A percentile compares a stretch with the other conserved stretches of the same genome.
These are phyloP conservation scores for Harpalus rubripes DNA, from an alignment of 2,888 invertebrate species.

Conservation along the genomic window DNA sequence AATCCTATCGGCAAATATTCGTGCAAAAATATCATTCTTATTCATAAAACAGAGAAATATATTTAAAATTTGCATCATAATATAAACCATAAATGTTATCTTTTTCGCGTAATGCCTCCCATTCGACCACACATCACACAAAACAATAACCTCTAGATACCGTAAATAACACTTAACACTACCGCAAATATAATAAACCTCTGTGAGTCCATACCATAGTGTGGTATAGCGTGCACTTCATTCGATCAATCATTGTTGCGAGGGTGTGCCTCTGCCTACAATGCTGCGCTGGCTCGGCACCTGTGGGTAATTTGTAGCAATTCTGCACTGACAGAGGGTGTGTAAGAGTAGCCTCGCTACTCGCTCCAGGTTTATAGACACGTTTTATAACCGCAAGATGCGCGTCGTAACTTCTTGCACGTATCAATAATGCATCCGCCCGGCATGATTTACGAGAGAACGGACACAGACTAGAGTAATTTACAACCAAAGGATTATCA, in stretches of 20 bases:
- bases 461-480: neutral
- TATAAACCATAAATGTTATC: no score
- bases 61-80: no score
- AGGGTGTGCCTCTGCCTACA: slow-evolving; percentile 38
- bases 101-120: no score
- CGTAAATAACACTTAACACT: slow-evolving; percentile 2
- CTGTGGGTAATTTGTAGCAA: slow-evolving; percentile 52
- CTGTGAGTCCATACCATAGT: neutral
- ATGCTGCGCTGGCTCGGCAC: slow-evolving; percentile 18
- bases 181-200: slow-evolving; percentile 2
- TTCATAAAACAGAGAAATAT: no score
- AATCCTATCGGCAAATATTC: no score
- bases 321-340: slow-evolving; percentile 50
- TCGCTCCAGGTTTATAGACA: slow-evolving; percentile 31
- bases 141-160: neutral
- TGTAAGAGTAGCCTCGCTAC: slow-evolving; percentile 37
- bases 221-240: slow-evolving; percentile 19
- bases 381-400: slow-evolving; percentile 52
- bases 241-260: slow-evolving; percentile 30
- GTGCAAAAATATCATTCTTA: no score
- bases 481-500: slow-evolving; percentile 19
- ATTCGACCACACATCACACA: neutral
- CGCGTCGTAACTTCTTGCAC: slow-evolving; percentile 43
- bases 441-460: slow-evolving; percentile 33
- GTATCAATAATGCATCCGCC: slow-evolving; percentile 50